Evolutionary conservation across 2,888 invertebrate genomes (phyloP), one percentile per base, ranked within the genome.

Genomic region (Temnothorax unifasciatus): DNA sequence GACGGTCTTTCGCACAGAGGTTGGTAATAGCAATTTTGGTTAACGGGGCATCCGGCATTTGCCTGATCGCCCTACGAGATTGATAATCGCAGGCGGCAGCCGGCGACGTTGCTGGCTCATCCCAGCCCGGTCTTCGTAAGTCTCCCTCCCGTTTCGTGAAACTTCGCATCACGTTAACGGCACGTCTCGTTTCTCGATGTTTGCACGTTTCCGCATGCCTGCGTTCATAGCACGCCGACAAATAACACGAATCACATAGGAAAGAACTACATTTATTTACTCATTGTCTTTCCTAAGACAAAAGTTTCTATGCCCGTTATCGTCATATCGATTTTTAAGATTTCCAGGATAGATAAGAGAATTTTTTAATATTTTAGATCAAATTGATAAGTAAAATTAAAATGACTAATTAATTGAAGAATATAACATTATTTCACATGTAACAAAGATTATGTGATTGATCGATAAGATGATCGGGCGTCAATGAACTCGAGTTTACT

Each of bases 1-100:
- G 97, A 95, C 59, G 94, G 90, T 89, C 92, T 94, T 57, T 83
- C 94, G 85, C 95, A 93, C 90, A 93, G 94, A 95, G 95, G 95
- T 95, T 94, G 94, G 95, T 95, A 93, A 90, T 81, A 91, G 82
- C 74, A 88, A 84, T 85, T 88, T 82, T 71, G 85, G 54, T 69
- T 63, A 82, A 85, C 83, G 89, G 85, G 87, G 84, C 57, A 84
- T 83, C 81, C 84, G 85, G 87, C 71, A 81, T 69, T 85, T 77
- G 85, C 77, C 73, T 68, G 85, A 83, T 86, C 88, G 88, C 54
- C 69, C 25, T 54, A 69, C 88, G 77, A 81, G 74, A 84, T 82
- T 61, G 77, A 86, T 84, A 82, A 71, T 84, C 50, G 76, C 83
- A 83, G 82, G 59, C 47, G 41, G 63, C 38, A 74, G 81, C 82